Conservation (phyloP, 2,888 invertebrate species). For the Platycheirus albimanus region DNA sequence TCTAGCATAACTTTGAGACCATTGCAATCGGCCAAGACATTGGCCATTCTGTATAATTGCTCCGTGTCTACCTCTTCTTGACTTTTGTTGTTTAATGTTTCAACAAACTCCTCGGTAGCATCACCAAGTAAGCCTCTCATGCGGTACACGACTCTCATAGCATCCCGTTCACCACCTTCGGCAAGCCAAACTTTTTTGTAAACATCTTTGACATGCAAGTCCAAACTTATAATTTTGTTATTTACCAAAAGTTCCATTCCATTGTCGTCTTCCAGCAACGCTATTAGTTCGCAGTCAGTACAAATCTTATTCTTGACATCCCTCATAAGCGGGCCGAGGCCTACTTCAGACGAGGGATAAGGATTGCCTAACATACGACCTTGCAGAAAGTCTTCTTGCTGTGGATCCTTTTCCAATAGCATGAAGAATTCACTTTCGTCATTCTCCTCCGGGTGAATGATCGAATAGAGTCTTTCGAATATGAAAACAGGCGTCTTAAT, state of each 20-base stretch:
- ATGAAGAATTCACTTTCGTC: conserved; percentile 98
- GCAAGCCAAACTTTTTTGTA: conserved; percentile 93
- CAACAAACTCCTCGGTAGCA: conserved; percentile 99
- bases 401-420: conserved; percentile 98
- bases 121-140: conserved; percentile 99
- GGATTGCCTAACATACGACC: conserved; percentile 99
- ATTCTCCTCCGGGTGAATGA: conserved; percentile 98
- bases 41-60: conserved; percentile 95
- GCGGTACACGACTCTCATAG: conserved; percentile 98
- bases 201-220: conserved; percentile 97
- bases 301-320: conserved; percentile 99
- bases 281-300: conserved; percentile 98
- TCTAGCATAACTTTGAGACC: conserved; percentile 90
- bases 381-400: conserved; percentile 98
- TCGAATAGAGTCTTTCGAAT: conserved; percentile 97
- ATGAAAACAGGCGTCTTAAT: conserved; percentile 98
- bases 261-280: conserved; percentile 98
- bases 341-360: conserved; percentile 96
- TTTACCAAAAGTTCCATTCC: conserved; percentile 99
- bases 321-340: conserved; percentile 98
- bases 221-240: conserved; percentile 98
- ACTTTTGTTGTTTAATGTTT: conserved; percentile 93
- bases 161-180: conserved; percentile 95
- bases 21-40: conserved; percentile 91
- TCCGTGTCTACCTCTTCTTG: conserved; percentile 96